These are phyloP conservation scores for Balaenoptera acutorostrata DNA, from an alignment of 2,113 vertebrate species.

Conservation along the genomic window DNA sequence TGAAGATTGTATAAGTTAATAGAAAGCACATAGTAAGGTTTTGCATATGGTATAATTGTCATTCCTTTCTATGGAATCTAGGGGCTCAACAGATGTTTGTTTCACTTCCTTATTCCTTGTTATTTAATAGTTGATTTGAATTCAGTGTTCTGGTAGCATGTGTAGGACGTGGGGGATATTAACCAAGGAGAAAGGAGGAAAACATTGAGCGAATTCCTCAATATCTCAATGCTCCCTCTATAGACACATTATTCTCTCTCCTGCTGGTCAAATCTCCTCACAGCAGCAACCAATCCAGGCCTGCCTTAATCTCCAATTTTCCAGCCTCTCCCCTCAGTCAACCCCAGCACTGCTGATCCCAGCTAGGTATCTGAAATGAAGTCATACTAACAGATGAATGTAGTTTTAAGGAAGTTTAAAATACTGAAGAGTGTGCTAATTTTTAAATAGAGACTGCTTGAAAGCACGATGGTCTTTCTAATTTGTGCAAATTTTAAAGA, in stretches of 20 bases:
- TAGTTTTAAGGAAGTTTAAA: neutral
- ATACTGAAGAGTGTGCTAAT: neutral
- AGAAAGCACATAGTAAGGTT: neutral
- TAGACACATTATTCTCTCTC: neutral
- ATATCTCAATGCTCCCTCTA: neutral
- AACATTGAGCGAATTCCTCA: neutral
- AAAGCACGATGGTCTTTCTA: neutral
- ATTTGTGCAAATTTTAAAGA: neutral
- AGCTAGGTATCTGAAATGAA: neutral
- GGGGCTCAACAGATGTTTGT: neutral
- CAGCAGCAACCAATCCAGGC: neutral
- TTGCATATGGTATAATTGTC: neutral
- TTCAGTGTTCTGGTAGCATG: neutral
- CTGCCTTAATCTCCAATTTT: neutral
- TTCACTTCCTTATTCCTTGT: neutral
- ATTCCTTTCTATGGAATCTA: neutral
- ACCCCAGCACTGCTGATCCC: fast-evolving
- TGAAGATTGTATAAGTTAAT: neutral
- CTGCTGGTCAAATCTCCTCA: neutral
- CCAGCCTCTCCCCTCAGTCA: neutral
- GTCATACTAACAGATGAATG: neutral
- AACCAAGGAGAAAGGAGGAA: neutral
- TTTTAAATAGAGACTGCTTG: neutral
- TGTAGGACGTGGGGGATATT: neutral
- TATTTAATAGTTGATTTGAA: neutral